These are phyloP conservation scores for Hepsetus odoe DNA, from an alignment of 2,113 vertebrate species.

Conservation along the genomic window DNA sequence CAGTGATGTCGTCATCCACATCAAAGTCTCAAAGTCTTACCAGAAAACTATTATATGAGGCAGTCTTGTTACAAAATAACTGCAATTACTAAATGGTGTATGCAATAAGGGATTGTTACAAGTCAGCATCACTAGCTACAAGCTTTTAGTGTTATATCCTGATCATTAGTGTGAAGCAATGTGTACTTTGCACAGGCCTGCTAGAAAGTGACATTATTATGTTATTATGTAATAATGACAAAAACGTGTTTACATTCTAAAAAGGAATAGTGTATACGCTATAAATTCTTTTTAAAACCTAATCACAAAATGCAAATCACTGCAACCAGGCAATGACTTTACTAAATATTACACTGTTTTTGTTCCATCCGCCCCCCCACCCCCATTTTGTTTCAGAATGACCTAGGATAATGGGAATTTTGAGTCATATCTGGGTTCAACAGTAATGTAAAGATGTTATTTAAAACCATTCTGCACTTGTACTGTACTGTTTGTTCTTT, in stretches of 20 bases:
- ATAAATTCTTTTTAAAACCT: not conserved
- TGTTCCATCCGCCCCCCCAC: too few species aligned
- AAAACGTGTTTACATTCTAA: not conserved
- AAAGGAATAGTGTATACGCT: not conserved
- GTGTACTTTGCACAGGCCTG: not conserved
- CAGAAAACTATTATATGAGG: conserved; percentile 13
- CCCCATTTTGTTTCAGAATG: too few species aligned
- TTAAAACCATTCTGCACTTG: not conserved
- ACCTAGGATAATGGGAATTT: not conserved
- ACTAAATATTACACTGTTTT: conserved; percentile 20
- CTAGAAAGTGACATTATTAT: not conserved
- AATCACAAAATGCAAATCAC: conserved; percentile 17
- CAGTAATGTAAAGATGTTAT: conserved; percentile 2
- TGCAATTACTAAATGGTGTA: not conserved
- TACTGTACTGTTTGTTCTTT: not conserved
- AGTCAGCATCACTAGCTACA: not conserved
- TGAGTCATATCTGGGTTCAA: not conserved
- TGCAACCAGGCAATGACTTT: conserved; percentile 58
- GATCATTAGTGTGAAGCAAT: not conserved
- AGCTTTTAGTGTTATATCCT: conserved; percentile 17
- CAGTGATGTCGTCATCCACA: conserved; percentile 18
- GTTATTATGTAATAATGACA: not conserved
- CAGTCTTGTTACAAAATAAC: not conserved
- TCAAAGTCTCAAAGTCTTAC: not conserved
- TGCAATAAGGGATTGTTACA: not conserved